phyloP scores from a whole-genome alignment of 2,797 vertebrate genomes.

The Anas acuta region DNA sequence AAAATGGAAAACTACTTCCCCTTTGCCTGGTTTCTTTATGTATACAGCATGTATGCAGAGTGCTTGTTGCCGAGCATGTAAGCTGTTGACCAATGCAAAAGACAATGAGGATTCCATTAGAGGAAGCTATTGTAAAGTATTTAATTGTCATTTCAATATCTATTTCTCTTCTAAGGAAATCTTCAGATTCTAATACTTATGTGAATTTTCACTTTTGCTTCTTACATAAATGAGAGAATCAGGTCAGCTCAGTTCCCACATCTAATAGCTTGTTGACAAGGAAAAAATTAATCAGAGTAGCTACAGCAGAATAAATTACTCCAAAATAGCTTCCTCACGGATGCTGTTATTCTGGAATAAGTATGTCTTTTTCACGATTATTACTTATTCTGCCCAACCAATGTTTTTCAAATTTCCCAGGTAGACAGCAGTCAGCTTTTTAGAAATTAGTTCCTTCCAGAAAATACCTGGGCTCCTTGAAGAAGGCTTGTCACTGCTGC shows the following conservation, averaged over 20 bases:
- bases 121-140: neutral
- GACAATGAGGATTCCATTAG: neutral
- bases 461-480: neutral
- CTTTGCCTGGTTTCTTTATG: neutral
- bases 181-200: neutral
- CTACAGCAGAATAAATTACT: slow-evolving; percentile 30
- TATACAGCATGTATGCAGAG: neutral
- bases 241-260: neutral
- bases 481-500: neutral
- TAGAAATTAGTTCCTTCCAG: neutral
- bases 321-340: slow-evolving; percentile 1
- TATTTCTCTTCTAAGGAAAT: neutral
- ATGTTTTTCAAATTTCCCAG: neutral
- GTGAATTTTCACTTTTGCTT: slow-evolving; percentile 1
- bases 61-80: neutral
- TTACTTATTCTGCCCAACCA: neutral
- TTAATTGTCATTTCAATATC: slow-evolving; percentile 1
- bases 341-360: neutral
- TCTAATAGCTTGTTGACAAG: slow-evolving; percentile 31
- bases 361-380: neutral
- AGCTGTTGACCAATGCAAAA: neutral
- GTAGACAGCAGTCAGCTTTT: neutral
- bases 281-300: slow-evolving; percentile 32
- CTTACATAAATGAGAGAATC: slow-evolving; percentile 28
- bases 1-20: neutral